phyloP scores from a whole-genome alignment of 2,888 invertebrate genomes.

The Halocaridina rubra region DNA sequence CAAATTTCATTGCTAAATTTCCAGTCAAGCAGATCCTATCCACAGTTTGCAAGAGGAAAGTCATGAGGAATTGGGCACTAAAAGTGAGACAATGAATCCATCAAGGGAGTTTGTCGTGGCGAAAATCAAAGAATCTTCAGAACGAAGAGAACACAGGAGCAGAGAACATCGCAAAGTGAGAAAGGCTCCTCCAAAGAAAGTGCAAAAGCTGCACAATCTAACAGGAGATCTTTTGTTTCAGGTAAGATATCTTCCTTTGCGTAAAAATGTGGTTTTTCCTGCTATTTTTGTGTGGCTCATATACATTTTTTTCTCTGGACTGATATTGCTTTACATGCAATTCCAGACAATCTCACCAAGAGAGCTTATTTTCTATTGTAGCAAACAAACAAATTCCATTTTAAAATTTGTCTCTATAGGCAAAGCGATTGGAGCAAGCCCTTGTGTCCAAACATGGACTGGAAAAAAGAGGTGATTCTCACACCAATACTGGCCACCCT shows the following conservation, averaged over 20 bases:
- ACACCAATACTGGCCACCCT: neutral
- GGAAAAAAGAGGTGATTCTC: conserved; percentile 12
- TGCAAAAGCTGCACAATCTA: conserved; percentile 61
- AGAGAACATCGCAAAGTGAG: conserved; percentile 38
- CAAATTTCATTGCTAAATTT: too few relatives aligned
- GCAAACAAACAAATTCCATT: too few relatives aligned
- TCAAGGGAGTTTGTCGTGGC: neutral
- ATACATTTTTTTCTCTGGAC: too few relatives aligned
- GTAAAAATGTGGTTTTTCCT: too few relatives aligned
- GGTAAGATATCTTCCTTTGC: too few relatives aligned
- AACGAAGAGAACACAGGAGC: conserved; percentile 6
- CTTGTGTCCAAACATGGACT: conserved; percentile 52
- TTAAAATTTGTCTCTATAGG: conserved; percentile 27
- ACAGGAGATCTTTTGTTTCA: conserved; percentile 61
- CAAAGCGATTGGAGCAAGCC: conserved; percentile 59
- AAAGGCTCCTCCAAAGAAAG: conserved; percentile 59
- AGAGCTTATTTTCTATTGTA: too few relatives aligned
- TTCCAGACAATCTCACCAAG: too few relatives aligned
- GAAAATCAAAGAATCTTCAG: neutral
- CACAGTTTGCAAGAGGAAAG: too few relatives aligned
- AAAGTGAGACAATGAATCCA: neutral
- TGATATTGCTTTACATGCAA: too few relatives aligned
- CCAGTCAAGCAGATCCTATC: too few relatives aligned
- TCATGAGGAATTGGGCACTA: neutral
- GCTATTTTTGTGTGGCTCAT: too few relatives aligned